Conservation (phyloP, 2,113 vertebrate species). For the Pelvicachromis taeniatus region DNA sequence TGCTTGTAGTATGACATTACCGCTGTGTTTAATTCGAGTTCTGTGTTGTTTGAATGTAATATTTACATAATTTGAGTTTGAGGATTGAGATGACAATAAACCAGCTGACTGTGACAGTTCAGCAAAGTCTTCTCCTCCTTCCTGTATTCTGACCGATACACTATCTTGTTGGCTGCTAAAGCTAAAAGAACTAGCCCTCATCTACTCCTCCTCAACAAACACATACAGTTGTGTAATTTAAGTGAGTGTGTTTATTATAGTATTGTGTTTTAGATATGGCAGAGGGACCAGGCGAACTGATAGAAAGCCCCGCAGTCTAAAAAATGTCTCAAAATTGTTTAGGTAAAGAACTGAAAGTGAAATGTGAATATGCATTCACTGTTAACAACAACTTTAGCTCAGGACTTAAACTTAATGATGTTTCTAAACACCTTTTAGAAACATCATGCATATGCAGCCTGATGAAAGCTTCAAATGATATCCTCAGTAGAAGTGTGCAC, state of each 20-base stretch:
- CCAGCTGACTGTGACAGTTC: too few species aligned
- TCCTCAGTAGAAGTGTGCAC: conserved; percentile 96
- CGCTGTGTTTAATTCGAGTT: too few species aligned
- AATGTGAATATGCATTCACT: background rate
- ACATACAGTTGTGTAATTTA: background rate
- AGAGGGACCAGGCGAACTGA: conserved; percentile 89
- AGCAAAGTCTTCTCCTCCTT: too few species aligned
- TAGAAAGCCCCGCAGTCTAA: conserved; percentile 87
- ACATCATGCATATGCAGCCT: conserved; percentile 76
- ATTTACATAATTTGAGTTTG: too few species aligned
- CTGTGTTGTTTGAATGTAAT: too few species aligned
- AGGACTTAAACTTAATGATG: background rate
- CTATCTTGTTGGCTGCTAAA: too few species aligned
- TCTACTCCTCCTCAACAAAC: too few species aligned
- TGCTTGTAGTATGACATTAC: too few species aligned
- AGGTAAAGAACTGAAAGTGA: conserved; percentile 65
- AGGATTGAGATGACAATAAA: too few species aligned
- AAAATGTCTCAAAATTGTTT: conserved; percentile 89
- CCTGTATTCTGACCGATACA: too few species aligned
- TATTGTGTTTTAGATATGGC: conserved; percentile 79
- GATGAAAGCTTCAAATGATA: conserved; percentile 93
- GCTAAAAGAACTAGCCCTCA: too few species aligned
- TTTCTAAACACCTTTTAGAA: background rate
- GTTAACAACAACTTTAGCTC: too few species aligned
- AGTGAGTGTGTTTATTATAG: background rate